These are phyloP conservation scores for Trididemnum nubilum DNA, from an alignment of 23 tunicate species.

Conservation along the genomic window DNA sequence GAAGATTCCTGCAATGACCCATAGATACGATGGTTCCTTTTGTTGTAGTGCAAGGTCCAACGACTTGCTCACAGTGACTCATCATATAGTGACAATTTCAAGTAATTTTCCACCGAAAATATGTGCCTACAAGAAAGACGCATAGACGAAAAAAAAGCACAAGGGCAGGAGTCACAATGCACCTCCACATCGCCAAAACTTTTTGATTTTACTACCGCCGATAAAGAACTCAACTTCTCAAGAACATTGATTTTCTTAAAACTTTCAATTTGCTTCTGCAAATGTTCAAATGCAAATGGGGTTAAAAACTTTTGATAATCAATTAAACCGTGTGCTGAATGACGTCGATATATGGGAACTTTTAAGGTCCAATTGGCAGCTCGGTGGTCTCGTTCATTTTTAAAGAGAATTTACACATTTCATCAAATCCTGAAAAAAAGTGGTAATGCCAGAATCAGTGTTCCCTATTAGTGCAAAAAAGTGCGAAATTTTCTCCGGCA, in stretches of 20 bases:
- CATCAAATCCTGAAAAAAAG: not conserved
- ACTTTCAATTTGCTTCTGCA: not conserved
- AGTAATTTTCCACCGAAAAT: conserved; percentile 1
- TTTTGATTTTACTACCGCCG: no score
- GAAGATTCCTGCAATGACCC: no score
- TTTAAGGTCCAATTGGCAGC: not conserved
- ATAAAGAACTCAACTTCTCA: no score
- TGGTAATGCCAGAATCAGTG: no score
- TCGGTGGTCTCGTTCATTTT: not conserved
- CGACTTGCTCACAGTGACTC: not conserved
- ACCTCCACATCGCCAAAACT: no score
- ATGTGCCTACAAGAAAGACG: conserved; percentile 37
- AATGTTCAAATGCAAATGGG: not conserved
- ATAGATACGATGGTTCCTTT: no score
- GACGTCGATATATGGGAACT: no score
- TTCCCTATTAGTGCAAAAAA: no score
- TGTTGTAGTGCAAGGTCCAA: not conserved
- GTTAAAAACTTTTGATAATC: no score
- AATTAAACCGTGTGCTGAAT: no score
- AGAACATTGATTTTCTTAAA: no score
- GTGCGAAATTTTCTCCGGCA: no score
- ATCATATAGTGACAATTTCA: not conserved
- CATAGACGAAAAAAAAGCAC: conserved; percentile 17
- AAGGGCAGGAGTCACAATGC: conserved; percentile 20
- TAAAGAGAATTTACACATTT: not conserved